Evolutionary conservation across 2,888 invertebrate species (phyloP), one percentile per base, ranked within the genome.

Genomic region (Oscheius sp.): DNA sequence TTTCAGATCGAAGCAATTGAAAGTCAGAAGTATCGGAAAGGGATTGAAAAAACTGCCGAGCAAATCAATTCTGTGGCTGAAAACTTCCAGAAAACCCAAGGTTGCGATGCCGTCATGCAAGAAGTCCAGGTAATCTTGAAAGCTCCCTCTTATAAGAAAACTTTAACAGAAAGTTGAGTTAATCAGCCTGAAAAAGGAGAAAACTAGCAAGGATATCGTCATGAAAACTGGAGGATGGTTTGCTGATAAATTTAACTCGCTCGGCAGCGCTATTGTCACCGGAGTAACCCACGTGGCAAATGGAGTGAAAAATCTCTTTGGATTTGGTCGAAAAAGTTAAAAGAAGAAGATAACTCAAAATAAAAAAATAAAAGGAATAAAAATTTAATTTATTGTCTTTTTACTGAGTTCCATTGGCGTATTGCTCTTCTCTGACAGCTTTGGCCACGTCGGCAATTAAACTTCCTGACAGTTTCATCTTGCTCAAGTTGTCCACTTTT

Each of bases 1-100:
- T n/a, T n/a, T 35, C 9, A 63, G 63, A 27, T 63, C 45, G 23
- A 63, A 43, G 43, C 45, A 21, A 43, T 63, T 12, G 63, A 63
- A 35, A 35, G 35, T 7, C 23, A 46, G 16, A 25, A 45, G n/a
- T 3, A 43, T 3, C 12, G 23, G 5, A 35, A 21, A 9, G 13
- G 13, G 3, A 5, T 2, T 16, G n/a, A 35, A 23, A 59, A 59
- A n/a, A 18, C 59, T 2, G 21, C 27, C 2, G 35, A 29, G 9
- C n/a, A 41, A n/a, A 59, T 59, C 21, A 18, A 59, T 35, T 2
- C 13, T 5, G 29, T 59, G 59, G 41, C 27, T 21, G 41, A 41
- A 16, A 13, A 59, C 5, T n/a, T 59, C n/a, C 27, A 59, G 41
- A 59, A 59, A 18, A 5, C 27, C n/a, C 2, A 41, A 29, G 7